phyloP scores from a whole-genome alignment of 1,140 invertebrate species.

The Aphelenchoides fujianensis region DNA sequence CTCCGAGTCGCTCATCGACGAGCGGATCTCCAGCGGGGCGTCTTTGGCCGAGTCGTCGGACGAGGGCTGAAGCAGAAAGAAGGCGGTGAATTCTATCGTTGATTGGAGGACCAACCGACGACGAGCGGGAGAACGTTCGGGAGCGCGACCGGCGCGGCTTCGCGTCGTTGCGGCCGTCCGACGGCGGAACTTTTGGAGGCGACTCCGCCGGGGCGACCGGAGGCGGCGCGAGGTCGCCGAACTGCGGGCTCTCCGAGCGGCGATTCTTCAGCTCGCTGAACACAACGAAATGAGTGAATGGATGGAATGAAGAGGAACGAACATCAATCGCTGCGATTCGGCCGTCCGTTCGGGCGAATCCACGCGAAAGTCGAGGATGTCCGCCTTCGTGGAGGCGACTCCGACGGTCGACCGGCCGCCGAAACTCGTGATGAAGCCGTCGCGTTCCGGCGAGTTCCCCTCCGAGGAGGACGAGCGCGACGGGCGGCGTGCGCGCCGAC shows the following conservation, averaged over 20 bases:
- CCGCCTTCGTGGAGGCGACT: no score
- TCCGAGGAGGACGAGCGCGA: not conserved
- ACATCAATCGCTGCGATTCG: not conserved
- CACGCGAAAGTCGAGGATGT: not conserved
- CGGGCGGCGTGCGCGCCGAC: not conserved
- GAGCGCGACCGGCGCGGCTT: not conserved
- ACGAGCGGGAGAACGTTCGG: not conserved
- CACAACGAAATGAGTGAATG: no score
- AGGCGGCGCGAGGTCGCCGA: slow-evolving; percentile 7
- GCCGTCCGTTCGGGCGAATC: not conserved
- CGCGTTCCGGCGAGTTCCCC: not conserved
- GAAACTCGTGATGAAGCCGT: not conserved
- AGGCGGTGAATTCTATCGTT: not conserved
- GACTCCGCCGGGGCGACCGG: not conserved
- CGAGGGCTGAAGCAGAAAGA: not conserved
- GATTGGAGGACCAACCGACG: not conserved
- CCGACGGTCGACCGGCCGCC: not conserved
- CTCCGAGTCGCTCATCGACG: slow-evolving; percentile 58
- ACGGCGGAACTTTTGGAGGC: no score
- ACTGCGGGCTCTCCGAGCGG: slow-evolving; percentile 28
- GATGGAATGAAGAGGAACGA: no score
- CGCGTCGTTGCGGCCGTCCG: no score
- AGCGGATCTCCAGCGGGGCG: slow-evolving; percentile 32
- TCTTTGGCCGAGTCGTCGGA: slow-evolving; percentile 15
- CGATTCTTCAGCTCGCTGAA: slow-evolving; percentile 36